phyloP scores from a whole-genome alignment of 2,113 vertebrate species.

The Anser brachyrhynchus region DNA sequence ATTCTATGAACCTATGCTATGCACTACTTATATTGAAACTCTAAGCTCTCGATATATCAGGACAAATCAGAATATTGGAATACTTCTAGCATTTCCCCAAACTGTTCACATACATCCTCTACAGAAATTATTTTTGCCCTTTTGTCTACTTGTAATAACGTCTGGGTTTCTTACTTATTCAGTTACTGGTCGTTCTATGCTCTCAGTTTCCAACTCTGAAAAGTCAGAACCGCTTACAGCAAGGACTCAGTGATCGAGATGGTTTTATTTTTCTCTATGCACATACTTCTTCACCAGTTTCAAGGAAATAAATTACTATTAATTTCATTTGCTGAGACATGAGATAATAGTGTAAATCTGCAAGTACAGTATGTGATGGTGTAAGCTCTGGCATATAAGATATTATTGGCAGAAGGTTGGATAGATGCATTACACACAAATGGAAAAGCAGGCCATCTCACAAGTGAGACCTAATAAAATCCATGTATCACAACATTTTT shows the following conservation, averaged over 20 bases:
- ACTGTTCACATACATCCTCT: not conserved
- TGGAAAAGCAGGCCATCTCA: not conserved
- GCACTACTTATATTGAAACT: not conserved
- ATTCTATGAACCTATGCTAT: not conserved
- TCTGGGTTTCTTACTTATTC: not conserved
- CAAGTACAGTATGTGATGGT: not conserved
- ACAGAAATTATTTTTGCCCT: not conserved
- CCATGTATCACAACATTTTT: not conserved
- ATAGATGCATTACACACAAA: not conserved
- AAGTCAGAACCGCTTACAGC: not conserved
- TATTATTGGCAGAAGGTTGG: not conserved
- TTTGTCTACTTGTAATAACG: not conserved
- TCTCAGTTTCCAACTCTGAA: not conserved
- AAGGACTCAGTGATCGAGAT: not conserved
- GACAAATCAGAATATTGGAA: not conserved
- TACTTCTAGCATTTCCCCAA: not conserved
- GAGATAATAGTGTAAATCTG: not conserved
- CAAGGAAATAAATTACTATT: not conserved
- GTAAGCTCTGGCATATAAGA: not conserved
- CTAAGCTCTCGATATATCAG: not conserved
- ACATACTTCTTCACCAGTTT: not conserved
- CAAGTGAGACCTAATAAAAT: not conserved
- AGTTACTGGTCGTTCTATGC: not conserved
- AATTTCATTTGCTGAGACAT: not conserved
- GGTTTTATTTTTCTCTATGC: not conserved